phyloP scores from a whole-genome alignment of 1,140 invertebrate species.

The Spodoptera frugiperda region DNA sequence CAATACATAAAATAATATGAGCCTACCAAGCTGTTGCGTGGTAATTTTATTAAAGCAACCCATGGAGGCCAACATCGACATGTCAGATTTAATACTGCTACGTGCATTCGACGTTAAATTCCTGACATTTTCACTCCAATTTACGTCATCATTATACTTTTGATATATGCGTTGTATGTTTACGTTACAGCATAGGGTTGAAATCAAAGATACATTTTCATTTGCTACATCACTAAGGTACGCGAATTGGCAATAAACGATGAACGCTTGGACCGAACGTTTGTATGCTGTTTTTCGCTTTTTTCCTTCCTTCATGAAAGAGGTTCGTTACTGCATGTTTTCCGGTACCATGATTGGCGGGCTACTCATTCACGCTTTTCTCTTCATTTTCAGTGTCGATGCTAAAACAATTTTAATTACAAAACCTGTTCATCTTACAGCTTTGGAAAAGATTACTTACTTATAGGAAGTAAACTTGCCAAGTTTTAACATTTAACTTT shows the following conservation, averaged over 20 bases:
- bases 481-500: slow-evolving; percentile 24
- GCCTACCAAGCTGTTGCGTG: slow-evolving; percentile 1
- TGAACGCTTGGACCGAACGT: background rate
- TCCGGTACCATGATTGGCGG: slow-evolving; percentile 58
- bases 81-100: slow-evolving; percentile 23
- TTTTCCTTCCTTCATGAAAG: slow-evolving; percentile 56
- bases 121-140: slow-evolving; percentile 15
- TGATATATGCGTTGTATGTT: background rate
- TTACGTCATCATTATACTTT: background rate
- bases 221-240: background rate
- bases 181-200: background rate
- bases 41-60: slow-evolving; percentile 18
- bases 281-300: background rate
- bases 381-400: background rate
- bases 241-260: slow-evolving; percentile 19
- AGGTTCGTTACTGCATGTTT: slow-evolving; percentile 61
- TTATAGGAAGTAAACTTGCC: slow-evolving; percentile 11
- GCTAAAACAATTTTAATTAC: slow-evolving; percentile 33
- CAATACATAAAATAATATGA: background rate
- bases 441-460: slow-evolving; percentile 13
- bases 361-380: slow-evolving; percentile 32
- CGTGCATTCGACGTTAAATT: slow-evolving; percentile 19
- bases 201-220: background rate
- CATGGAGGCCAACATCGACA: background rate
- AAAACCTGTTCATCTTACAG: slow-evolving; percentile 4